phyloP scores from a whole-genome alignment of 2,797 vertebrate genomes.

The Galaxias olidus region DNA sequence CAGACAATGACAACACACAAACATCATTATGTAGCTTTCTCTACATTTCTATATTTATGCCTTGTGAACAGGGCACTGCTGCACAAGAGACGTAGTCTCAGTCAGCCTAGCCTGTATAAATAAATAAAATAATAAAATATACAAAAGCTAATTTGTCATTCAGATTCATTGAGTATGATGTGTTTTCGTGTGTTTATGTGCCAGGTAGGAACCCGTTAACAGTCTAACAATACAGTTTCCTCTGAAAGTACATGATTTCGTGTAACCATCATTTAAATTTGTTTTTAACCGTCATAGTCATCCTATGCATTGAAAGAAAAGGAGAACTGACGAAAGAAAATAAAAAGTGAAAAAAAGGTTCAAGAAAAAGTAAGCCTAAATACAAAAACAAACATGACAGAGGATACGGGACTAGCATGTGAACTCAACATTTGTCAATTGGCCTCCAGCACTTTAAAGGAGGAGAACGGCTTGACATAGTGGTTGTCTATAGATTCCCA shows the following conservation, averaged over 20 bases:
- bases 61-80: too few species aligned
- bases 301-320: too few species aligned
- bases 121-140: too few species aligned
- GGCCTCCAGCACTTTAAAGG: constrained; percentile 98
- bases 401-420: constrained; percentile 82
- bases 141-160: constrained; percentile 80
- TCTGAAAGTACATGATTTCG: constrained; percentile 57
- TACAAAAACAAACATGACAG: constrained; percentile 53
- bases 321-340: constrained; percentile 70
- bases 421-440: constrained; percentile 97
- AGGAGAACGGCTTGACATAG: constrained; percentile 99
- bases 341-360: constrained; percentile 74
- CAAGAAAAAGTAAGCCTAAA: constrained; percentile 73
- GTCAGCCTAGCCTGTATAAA: too few species aligned
- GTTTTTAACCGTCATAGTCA: constrained; percentile 48
- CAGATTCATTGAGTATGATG: constrained; percentile 85
- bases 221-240: constrained; percentile 49
- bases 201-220: constrained; percentile 52
- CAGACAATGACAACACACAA: constrained; percentile 9
- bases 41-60: constrained; percentile 69
- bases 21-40: constrained; percentile 34
- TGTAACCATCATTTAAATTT: constrained; percentile 45
- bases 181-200: constrained; percentile 58
- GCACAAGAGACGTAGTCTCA: too few species aligned
- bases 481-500: constrained; percentile 99